phyloP scores from a whole-genome alignment of 2,888 invertebrate species.

The Laspeyria flexula region DNA sequence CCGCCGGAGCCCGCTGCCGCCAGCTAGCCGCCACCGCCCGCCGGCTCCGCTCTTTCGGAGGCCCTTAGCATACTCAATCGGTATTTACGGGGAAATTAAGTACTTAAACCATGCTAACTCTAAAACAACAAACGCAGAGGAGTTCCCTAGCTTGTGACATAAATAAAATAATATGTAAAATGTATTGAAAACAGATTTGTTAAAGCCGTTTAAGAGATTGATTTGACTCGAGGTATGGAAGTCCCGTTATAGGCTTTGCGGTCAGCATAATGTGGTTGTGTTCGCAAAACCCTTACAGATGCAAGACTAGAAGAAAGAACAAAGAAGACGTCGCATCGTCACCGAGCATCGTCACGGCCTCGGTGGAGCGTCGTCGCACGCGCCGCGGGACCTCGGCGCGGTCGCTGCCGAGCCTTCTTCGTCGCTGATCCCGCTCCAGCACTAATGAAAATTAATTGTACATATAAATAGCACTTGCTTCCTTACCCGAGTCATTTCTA shows the following conservation, averaged over 20 bases:
- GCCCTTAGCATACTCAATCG: slow-evolving; percentile 84
- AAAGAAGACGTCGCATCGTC: slow-evolving; percentile 45
- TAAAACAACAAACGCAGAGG: slow-evolving; percentile 65
- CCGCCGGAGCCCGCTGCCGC: slow-evolving; percentile 68
- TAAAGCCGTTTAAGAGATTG: slow-evolving; percentile 73
- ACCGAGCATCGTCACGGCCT: slow-evolving; percentile 44
- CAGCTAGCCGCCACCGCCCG: slow-evolving; percentile 69
- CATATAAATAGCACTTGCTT: slow-evolving; percentile 67
- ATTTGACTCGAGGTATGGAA: slow-evolving; percentile 81
- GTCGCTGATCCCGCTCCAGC: slow-evolving; percentile 40
- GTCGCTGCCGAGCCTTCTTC: slow-evolving; percentile 32
- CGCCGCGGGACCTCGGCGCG: slow-evolving; percentile 41
- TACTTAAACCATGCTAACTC: slow-evolving; percentile 81
- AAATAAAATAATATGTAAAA: slow-evolving; percentile 34
- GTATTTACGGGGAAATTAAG: slow-evolving; percentile 86
- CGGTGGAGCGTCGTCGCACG: slow-evolving; percentile 47
- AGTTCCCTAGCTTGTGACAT: slow-evolving; percentile 59
- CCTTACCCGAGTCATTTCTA: slow-evolving; percentile 80
- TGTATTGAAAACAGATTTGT: slow-evolving; percentile 45
- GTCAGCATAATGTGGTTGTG: slow-evolving; percentile 86
- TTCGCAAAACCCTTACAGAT: slow-evolving; percentile 85
- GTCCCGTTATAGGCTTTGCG: slow-evolving; percentile 76
- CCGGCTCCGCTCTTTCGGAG: slow-evolving; percentile 79
- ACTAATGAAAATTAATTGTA: slow-evolving; percentile 57
- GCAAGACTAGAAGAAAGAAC: slow-evolving; percentile 75